Evolutionary conservation across 2,113 vertebrate species (phyloP).

Genomic region (Atlantisia rogersi): DNA sequence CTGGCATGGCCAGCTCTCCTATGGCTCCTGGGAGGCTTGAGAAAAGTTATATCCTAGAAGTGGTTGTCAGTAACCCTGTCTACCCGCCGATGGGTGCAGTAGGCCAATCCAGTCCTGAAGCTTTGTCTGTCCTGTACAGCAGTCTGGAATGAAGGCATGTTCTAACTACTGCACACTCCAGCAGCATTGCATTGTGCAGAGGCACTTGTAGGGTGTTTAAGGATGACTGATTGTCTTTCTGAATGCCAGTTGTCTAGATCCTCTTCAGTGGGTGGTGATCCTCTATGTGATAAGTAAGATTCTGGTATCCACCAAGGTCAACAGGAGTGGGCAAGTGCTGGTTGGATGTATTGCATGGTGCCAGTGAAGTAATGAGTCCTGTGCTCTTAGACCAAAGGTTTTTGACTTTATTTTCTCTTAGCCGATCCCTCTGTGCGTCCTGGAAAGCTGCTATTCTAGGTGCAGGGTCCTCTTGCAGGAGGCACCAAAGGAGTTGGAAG

Average conservation of each 20-base stretch:
- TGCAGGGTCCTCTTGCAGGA: neutral
- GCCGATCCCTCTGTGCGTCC: neutral
- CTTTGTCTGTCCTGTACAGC: neutral
- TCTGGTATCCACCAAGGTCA: neutral
- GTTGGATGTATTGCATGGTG: neutral
- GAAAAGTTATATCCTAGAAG: neutral
- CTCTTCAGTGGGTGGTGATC: neutral
- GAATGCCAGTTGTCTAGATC: neutral
- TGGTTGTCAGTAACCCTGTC: fast-evolving
- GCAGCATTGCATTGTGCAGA: neutral
- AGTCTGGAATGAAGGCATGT: neutral
- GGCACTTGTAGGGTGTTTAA: neutral
- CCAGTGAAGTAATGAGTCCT: neutral
- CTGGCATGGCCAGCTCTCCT: neutral
- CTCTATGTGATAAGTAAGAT: neutral
- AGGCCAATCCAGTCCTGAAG: neutral
- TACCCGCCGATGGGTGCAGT: neutral
- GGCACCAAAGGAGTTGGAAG: neutral
- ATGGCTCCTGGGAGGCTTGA: neutral
- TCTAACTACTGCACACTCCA: neutral
- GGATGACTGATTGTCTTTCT: fast-evolving
- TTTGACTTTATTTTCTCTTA: neutral
- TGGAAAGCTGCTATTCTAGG: neutral
- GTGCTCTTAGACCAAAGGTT: neutral
- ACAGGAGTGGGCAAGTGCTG: neutral